Percentiles rank a stretch among this genome's conserved stretches.
These are phyloP conservation scores for Lasioglossum pauxillum DNA, from an alignment of 2,888 invertebrate genomes.

Conservation along the genomic window DNA sequence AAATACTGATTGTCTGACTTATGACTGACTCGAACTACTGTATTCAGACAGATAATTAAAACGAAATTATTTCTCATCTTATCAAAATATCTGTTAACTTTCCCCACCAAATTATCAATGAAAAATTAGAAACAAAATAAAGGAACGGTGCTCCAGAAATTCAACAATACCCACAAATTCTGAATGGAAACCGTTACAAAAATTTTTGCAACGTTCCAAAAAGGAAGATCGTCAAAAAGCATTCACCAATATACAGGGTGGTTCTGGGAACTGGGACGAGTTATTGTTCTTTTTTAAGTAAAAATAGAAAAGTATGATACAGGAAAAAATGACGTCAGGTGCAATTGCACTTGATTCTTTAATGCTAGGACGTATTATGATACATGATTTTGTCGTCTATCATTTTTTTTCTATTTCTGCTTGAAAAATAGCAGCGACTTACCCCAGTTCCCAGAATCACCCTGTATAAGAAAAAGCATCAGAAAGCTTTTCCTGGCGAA, in stretches of 20 bases:
- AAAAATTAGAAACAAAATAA: not conserved
- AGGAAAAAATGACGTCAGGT: no score
- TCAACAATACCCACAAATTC: not conserved
- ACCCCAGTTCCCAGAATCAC: no score
- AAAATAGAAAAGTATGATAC: no score
- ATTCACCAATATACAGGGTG: not conserved
- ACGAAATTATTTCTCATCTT: not conserved
- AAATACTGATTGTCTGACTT: not conserved
- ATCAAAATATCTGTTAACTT: not conserved
- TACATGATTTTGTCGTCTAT: no score
- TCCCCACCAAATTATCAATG: not conserved
- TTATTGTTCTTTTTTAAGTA: no score
- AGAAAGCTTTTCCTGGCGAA: conserved; percentile 15
- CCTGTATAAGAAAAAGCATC: not conserved
- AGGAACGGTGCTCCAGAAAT: not conserved
- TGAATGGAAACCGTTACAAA: not conserved
- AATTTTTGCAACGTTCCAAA: not conserved
- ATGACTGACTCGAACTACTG: not conserved
- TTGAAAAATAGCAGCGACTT: no score
- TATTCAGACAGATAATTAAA: not conserved
- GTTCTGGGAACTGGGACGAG: no score
- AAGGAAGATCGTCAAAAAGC: not conserved
- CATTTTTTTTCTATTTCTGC: no score
- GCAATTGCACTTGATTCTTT: no score
- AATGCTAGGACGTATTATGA: no score